Conservation (phyloP, 2,113 vertebrate species). For the Prionailurus viverrinus region DNA sequence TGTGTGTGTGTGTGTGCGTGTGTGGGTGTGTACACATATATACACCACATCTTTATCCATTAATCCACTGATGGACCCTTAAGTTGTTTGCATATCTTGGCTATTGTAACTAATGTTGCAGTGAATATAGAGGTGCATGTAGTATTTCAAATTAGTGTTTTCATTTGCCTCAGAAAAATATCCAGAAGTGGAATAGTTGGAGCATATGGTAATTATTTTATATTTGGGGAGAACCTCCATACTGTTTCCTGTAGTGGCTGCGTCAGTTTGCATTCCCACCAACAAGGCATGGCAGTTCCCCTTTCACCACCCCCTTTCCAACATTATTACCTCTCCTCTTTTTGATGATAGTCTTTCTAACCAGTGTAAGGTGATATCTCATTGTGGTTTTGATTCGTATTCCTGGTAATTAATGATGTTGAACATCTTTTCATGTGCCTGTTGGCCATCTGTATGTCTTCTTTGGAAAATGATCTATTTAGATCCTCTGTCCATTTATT, state of each 20-base stretch:
- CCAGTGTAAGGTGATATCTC: neutral
- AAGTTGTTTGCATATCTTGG: neutral
- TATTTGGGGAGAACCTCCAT: neutral
- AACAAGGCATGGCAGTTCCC: neutral
- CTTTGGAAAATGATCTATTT: neutral
- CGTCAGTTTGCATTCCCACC: neutral
- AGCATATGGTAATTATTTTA: neutral
- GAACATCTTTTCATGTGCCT: neutral
- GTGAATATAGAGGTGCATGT: neutral
- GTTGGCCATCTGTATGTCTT: neutral
- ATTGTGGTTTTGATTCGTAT: neutral
- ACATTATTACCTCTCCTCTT: neutral
- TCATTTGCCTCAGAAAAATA: neutral
- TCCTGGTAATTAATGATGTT: neutral
- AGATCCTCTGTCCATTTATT: neutral
- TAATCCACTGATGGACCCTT: neutral
- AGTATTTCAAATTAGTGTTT: neutral
- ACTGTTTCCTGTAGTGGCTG: neutral
- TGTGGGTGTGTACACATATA: neutral
- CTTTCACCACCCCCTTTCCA: neutral
- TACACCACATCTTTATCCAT: neutral
- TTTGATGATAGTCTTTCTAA: neutral
- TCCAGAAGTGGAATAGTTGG: neutral
- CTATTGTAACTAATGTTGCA: neutral
- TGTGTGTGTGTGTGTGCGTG: neutral